These are phyloP conservation scores for Xylota segnis DNA, from an alignment of 2,888 invertebrate species.

Conservation along the genomic window DNA sequence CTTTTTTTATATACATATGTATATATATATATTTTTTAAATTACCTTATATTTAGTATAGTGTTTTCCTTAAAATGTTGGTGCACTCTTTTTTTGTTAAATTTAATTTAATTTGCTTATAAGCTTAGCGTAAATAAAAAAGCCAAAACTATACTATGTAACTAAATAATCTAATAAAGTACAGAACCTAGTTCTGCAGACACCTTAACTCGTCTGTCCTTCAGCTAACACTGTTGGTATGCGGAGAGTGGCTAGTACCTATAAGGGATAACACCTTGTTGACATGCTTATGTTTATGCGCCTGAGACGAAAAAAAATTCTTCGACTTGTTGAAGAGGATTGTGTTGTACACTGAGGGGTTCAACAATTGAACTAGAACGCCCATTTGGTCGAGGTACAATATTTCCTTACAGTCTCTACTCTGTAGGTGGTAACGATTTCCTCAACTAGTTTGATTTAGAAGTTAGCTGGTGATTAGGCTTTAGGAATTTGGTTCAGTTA, in stretches of 20 bases:
- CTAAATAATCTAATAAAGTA: constrained; percentile 55
- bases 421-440: no score
- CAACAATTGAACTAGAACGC: neutral
- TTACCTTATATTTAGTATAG: neutral
- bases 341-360: constrained; percentile 6
- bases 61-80: neutral
- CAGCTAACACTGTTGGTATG: constrained; percentile 49
- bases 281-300: constrained; percentile 55
- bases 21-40: no score
- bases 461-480: no score
- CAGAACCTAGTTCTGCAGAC: constrained; percentile 12
- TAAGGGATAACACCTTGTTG: constrained; percentile 38
- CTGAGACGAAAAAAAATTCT: constrained; percentile 21
- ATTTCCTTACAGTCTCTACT: no score
- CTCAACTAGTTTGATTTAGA: no score
- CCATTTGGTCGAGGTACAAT: neutral
- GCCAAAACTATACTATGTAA: constrained; percentile 36
- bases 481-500: no score
- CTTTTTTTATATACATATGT: no score
- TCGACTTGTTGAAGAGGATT: constrained; percentile 55
- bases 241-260: constrained; percentile 20
- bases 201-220: constrained; percentile 46
- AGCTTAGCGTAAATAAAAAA: constrained; percentile 6
- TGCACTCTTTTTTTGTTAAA: neutral
- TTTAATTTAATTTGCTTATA: constrained; percentile 10